Percentiles rank a stretch among this genome's conserved stretches.
Conservation (phyloP, 2,113 vertebrate species). For the Urocitellus parryii region DNA sequence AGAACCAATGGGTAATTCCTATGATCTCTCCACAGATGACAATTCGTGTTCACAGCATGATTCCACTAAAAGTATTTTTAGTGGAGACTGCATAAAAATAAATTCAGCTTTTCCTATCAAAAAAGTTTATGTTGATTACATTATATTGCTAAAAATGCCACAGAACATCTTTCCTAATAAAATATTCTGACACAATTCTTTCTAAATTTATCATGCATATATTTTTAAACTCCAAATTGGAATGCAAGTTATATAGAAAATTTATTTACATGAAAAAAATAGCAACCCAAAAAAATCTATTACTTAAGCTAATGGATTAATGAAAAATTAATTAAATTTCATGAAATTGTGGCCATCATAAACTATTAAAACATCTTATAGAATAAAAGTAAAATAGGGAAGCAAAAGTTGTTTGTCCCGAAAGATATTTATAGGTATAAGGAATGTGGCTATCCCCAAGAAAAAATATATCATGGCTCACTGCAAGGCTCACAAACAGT, state of each 20-base stretch:
- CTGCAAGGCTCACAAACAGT: neutral
- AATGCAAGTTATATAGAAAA: neutral
- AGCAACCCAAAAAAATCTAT: neutral
- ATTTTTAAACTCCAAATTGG: neutral
- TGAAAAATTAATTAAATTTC: constrained; percentile 55
- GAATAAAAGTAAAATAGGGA: neutral
- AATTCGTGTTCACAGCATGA: neutral
- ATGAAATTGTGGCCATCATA: neutral
- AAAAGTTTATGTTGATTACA: neutral
- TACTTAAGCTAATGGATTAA: neutral
- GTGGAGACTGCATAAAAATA: neutral
- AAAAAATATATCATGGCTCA: neutral
- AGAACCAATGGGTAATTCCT: neutral
- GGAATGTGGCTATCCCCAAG: neutral
- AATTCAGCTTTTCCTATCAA: neutral
- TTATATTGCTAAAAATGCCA: neutral
- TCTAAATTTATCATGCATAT: neutral
- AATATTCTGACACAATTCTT: neutral
- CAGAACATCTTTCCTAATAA: neutral
- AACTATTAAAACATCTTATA: constrained; percentile 9
- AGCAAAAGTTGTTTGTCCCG: neutral
- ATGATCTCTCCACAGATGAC: neutral
- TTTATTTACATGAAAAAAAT: constrained; percentile 9
- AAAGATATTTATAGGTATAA: neutral
- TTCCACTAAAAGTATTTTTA: neutral